Conservation (phyloP, 2,797 vertebrate species). For the Pelochelys cantorii region DNA sequence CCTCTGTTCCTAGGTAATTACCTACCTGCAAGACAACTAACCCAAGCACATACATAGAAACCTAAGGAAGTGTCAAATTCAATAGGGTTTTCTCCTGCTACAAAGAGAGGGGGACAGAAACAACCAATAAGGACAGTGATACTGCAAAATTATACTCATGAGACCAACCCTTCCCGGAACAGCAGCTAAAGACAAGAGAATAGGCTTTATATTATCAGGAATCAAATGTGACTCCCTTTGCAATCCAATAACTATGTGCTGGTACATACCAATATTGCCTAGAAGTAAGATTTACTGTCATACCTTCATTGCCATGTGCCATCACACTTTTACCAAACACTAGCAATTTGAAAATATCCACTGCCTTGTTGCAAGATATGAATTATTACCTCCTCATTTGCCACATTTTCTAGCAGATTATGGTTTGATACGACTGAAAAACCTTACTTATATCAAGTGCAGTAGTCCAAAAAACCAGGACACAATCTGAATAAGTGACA, state of each 20-base stretch:
- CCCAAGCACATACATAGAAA: not conserved
- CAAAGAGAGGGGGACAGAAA: not conserved
- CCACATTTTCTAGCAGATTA: not conserved
- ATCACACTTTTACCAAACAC: not conserved
- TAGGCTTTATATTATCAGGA: not conserved
- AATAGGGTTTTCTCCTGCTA: not conserved
- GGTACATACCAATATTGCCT: not conserved
- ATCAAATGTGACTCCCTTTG: not conserved
- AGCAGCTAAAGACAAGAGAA: not conserved
- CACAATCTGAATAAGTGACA: not conserved
- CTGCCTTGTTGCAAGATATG: not conserved
- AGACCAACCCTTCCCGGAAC: not conserved
- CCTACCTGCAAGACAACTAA: not conserved
- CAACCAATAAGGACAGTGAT: not conserved
- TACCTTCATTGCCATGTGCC: not conserved
- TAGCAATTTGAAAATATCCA: not conserved
- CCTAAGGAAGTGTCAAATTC: accelerated
- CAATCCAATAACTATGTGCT: not conserved
- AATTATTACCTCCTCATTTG: not conserved
- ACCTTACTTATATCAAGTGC: not conserved
- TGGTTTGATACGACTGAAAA: not conserved
- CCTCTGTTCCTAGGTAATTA: not conserved
- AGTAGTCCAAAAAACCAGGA: not conserved
- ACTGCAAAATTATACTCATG: not conserved
- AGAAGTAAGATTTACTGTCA: not conserved